Conservation (phyloP, 2,888 invertebrate genomes). For the Polylopha cassiicola region DNA sequence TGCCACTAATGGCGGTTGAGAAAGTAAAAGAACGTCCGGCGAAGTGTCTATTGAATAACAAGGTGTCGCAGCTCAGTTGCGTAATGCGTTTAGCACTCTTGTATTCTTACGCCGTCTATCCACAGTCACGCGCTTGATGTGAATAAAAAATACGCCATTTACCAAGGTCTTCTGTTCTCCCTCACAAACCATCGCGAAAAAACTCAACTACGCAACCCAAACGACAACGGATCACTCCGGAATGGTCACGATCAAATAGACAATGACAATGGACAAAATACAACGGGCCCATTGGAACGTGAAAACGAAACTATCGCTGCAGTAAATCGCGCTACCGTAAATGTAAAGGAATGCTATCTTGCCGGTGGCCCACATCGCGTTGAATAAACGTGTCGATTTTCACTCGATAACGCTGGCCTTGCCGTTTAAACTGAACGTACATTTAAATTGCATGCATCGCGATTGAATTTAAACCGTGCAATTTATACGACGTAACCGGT, state of each 20-base stretch:
- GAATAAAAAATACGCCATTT: slow-evolving; percentile 46
- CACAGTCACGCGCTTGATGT: slow-evolving; percentile 52
- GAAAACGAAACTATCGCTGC: slow-evolving; percentile 69
- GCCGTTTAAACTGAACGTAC: slow-evolving; percentile 56
- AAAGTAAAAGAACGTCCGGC: slow-evolving; percentile 57
- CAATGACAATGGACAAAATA: slow-evolving; percentile 54
- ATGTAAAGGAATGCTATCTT: slow-evolving; percentile 60
- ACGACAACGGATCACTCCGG: slow-evolving; percentile 39
- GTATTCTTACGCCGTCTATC: slow-evolving; percentile 24
- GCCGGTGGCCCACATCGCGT: slow-evolving; percentile 55
- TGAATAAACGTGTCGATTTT: slow-evolving; percentile 69
- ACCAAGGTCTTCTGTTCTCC: slow-evolving; percentile 34
- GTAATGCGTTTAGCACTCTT: slow-evolving; percentile 49
- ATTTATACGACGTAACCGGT: slow-evolving; percentile 60
- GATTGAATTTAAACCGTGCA: slow-evolving; percentile 51
- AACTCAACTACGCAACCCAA: slow-evolving; percentile 41
- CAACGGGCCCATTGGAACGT: slow-evolving; percentile 60
- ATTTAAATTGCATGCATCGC: slow-evolving; percentile 62
- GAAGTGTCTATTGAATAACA: slow-evolving; percentile 56
- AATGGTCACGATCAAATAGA: slow-evolving; percentile 48
- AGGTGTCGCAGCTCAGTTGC: slow-evolving; percentile 52
- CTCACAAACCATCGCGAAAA: slow-evolving; percentile 26
- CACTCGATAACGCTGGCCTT: slow-evolving; percentile 67
- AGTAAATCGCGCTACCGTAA: slow-evolving; percentile 62
- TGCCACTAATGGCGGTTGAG: slow-evolving; percentile 56